Base-by-base conservation (phyloP, 2,113 vertebrate species). In the Anhinga rufa region DNA sequence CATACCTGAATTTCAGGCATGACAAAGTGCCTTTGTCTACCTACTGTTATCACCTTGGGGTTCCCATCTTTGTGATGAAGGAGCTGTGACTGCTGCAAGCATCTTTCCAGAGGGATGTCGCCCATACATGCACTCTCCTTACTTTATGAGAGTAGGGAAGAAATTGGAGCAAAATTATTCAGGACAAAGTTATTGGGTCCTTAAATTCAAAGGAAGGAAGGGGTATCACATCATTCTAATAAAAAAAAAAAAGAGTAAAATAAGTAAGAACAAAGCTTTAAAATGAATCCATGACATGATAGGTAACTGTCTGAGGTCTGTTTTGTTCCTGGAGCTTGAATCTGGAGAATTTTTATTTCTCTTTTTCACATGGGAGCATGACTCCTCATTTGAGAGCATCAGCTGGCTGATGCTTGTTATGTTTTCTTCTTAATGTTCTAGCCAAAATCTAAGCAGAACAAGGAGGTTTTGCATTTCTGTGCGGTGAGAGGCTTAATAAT, bases 31-130 rank as follows among this genome's bases (percentile, higher is more conserved):
- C 15, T 75, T 48, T 75, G 12, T 52, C 62, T 68, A 8, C 31
- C 17, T 40, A 1, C n/a, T 28, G 6, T 26, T 64, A 9, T 4
- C 19, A 10, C 1, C 0, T 4, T 26, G 62, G 36, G n/a, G 17
- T 55, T 69, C 31, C 18, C 2, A 8, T 26, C 32, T 3, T 49
- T 49, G 54, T 62, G 25, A 13, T 36, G 61, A 34, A 75, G 48
- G 26, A 62, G 26, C 40, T 18, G 24, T 31, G 25, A 40, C 14
- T 9, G 14, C 31, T 70, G 22, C 62, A 46, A 12, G 19, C 24
- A 8, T 54, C 44, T 52, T 52, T 40, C 57, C 17, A 31, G 52
- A 44, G 38, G 14, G 9, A 9, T 58, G 17, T 44, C 44, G 25
- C 52, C 20, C 10, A 4, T 34, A 21, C 11, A 3, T 51, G 51